These are phyloP conservation scores for Dione juno DNA, from an alignment of 2,888 invertebrate species.

Conservation along the genomic window DNA sequence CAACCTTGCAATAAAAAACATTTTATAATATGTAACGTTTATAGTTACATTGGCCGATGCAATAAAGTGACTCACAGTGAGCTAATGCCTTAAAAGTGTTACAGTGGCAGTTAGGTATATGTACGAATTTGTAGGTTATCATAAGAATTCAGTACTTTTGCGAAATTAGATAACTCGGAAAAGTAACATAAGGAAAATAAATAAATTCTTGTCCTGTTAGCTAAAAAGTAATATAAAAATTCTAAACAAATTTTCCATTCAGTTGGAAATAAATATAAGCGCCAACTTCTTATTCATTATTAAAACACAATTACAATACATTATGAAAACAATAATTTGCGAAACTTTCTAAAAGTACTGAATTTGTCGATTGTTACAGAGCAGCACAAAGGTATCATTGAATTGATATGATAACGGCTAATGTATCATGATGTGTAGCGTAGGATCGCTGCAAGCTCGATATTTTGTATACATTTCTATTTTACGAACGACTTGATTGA, in stretches of 20 bases:
- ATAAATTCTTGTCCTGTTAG: too few relatives aligned
- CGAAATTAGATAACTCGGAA: neutral
- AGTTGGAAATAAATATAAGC: neutral
- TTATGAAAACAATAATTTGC: too few relatives aligned
- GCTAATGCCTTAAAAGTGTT: constrained; percentile 34
- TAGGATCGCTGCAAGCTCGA: constrained; percentile 55
- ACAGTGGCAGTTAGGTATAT: constrained; percentile 30
- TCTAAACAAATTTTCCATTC: too few relatives aligned
- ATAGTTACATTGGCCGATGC: constrained; percentile 18
- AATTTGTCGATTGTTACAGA: constrained; percentile 20
- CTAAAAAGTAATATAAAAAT: too few relatives aligned
- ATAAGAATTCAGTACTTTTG: constrained; percentile 21
- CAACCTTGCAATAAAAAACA: constrained; percentile 18
- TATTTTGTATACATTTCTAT: constrained; percentile 20
- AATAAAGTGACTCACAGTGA: constrained; percentile 29
- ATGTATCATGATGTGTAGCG: constrained; percentile 34
- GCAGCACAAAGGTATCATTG: constrained; percentile 43
- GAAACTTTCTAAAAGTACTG: constrained; percentile 27
- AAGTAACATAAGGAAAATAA: too few relatives aligned
- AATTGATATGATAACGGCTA: constrained; percentile 33
- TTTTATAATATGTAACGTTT: constrained; percentile 12
- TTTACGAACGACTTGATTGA: neutral
- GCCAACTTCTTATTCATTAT: too few relatives aligned
- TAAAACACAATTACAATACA: neutral
- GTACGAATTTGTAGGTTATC: constrained; percentile 26